Percentiles rank a stretch among this genome's conserved stretches.
Conservation (phyloP, 1,140 invertebrate genomes). For the Ceratina japonica region DNA sequence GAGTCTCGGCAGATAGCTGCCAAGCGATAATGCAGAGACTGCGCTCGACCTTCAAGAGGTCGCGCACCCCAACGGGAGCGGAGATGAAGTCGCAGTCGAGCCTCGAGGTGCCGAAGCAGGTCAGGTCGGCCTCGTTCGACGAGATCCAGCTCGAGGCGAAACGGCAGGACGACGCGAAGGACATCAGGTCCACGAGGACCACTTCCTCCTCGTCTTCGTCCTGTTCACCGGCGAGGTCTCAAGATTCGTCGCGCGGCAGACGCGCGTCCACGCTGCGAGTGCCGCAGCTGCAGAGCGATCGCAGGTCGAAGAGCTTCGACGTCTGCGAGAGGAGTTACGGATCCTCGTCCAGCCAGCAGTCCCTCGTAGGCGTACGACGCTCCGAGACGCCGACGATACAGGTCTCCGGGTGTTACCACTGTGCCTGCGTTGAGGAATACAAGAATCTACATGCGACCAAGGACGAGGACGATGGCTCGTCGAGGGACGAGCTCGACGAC, state of each 20-base stretch:
- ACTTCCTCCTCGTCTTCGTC: slow-evolving; percentile 73
- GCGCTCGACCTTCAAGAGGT: slow-evolving; percentile 91
- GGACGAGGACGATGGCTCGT: slow-evolving; percentile 60
- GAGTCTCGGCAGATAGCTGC: slow-evolving; percentile 61
- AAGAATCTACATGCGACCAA: slow-evolving; percentile 59
- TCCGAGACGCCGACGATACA: slow-evolving; percentile 62
- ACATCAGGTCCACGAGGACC: slow-evolving; percentile 43
- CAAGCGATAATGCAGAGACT: slow-evolving; percentile 85
- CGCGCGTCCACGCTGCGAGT: slow-evolving; percentile 81
- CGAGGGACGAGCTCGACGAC: slow-evolving; percentile 24
- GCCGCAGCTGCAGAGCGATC: slow-evolving; percentile 82
- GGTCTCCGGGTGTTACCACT: slow-evolving; percentile 74
- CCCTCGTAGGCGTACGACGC: slow-evolving; percentile 41
- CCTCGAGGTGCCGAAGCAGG: slow-evolving; percentile 92
- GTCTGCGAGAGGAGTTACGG: slow-evolving; percentile 84
- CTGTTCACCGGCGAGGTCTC: slow-evolving; percentile 73
- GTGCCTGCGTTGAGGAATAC: slow-evolving; percentile 77
- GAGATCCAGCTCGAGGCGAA: slow-evolving; percentile 91
- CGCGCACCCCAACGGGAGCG: slow-evolving; percentile 90
- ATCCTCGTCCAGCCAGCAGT: slow-evolving; percentile 72
- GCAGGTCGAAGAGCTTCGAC: slow-evolving; percentile 88
- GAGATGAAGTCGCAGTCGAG: slow-evolving; percentile 95
- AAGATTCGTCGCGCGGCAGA: slow-evolving; percentile 70
- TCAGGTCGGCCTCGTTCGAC: slow-evolving; percentile 90
- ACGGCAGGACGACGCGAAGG: slow-evolving; percentile 73